Base-by-base conservation (phyloP, 2,888 invertebrate species). In the Dromius quadrimaculatus region DNA sequence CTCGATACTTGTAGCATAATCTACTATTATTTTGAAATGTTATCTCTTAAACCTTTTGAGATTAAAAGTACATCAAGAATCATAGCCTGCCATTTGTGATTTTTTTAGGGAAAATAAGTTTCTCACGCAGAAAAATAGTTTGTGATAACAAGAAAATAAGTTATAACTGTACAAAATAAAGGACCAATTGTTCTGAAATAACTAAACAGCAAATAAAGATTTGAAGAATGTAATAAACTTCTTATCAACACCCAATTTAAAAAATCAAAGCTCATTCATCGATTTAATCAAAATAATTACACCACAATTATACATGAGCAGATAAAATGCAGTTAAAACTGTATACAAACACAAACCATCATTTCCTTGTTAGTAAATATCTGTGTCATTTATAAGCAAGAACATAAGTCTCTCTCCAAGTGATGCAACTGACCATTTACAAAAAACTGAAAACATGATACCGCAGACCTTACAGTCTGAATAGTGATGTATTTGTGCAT, bases 361-460 rank as follows among this genome's bases (percentile, higher is more conserved):
- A 36, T 22, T 61, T 61, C 61, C 61, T 61, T 9, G 50, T 54
- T 17, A 13, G 50, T n/a, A 41, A 50, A 50, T 23, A 28, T 50
- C 11, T 28, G 15, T 28, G 23, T 23, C 50, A 22, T 2, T 32
- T 8, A 47, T 6, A 22, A n/a, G 23, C 15, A 15, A 6, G n/a
- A n/a, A n/a, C 8, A 28, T 41, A 41, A 41, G 15, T 41, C 41
- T 41, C 22, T 22, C 11, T 22, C 19, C 47, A 23, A 38, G 19
- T 61, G 36, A 59, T 59, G 36, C 13, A 22, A 61, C n/a, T 36
- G 50, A 28, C 2, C 13, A 41, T 32, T 38, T n/a, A 41, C 38
- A 61, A 61, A 54, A 54, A 59, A 59, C 34, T 36, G 61, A 22
- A 36, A 61, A 61, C 61, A 22, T 50, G 50, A 50, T 23, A 50